Evolutionary conservation across 2,888 invertebrate genomes (phyloP).

Genomic region (Zootermopsis nevadensis): DNA sequence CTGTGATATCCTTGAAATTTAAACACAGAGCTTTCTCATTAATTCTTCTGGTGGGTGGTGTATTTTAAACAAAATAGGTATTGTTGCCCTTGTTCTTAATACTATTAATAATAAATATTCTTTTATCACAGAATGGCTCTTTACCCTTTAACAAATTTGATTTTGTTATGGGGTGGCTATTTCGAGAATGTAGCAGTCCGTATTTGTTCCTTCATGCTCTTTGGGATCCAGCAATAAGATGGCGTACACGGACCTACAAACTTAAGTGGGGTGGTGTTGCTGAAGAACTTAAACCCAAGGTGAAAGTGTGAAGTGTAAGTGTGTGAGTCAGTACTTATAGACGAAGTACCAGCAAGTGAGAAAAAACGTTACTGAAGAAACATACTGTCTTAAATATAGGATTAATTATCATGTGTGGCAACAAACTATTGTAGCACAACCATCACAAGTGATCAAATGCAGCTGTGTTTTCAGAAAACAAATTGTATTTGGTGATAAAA

Average conservation of each 20-base stretch:
- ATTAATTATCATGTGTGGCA: not conserved
- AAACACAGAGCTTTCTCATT: too few species aligned
- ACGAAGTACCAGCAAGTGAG: not conserved
- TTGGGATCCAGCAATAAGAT: constrained; percentile 88
- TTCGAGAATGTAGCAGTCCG: constrained; percentile 91
- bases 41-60: not conserved
- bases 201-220: constrained; percentile 89
- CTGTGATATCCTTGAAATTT: too few species aligned
- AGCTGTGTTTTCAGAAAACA: not conserved
- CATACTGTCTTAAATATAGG: not conserved
- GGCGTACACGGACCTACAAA: constrained; percentile 92
- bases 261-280: constrained; percentile 96
- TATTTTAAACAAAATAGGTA: not conserved
- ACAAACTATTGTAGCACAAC: not conserved
- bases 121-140: constrained; percentile 80
- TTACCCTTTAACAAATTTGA: constrained; percentile 95
- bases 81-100: constrained; percentile 55
- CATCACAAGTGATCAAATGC: not conserved
- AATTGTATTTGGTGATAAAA: constrained; percentile 19
- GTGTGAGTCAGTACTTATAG: not conserved
- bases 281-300: constrained; percentile 83
- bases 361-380: not conserved
- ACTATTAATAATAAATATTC: constrained; percentile 54
- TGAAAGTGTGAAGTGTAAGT: constrained; percentile 48
- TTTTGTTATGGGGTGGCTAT: constrained; percentile 94